Conservation (phyloP, 2,113 vertebrate species). For the Sterrhoptilus dennistouni region DNA sequence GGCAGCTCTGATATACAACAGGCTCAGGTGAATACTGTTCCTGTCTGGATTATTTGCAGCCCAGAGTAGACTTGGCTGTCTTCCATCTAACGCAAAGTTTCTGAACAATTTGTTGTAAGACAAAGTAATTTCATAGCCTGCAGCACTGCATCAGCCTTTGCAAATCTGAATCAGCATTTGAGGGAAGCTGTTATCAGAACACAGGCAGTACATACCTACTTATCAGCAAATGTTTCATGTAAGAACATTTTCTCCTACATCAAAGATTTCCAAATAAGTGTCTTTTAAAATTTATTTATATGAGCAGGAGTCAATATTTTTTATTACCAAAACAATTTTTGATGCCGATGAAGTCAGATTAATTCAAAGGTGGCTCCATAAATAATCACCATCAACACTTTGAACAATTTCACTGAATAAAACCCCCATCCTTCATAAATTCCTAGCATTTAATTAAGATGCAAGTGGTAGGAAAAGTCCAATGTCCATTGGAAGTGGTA, state of each 20-base stretch:
- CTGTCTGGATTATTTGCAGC: conserved; percentile 10
- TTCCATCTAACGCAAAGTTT: conserved; percentile 34
- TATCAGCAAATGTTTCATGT: neutral
- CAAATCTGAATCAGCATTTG: conserved; percentile 28
- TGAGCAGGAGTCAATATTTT: neutral
- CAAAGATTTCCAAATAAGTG: neutral
- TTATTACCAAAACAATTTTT: neutral
- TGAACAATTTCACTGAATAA: neutral
- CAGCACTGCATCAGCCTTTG: neutral
- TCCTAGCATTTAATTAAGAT: neutral
- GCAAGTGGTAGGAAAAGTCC: neutral
- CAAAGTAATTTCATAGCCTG: conserved; percentile 37
- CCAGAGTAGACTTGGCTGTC: neutral
- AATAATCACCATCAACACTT: neutral
- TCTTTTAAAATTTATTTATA: neutral
- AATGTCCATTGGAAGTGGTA: neutral
- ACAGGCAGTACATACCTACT: neutral
- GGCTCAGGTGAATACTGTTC: neutral
- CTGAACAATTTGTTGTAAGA: conserved; percentile 30
- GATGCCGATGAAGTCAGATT: neutral
- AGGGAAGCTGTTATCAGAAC: conserved; percentile 4
- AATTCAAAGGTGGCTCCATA: neutral
- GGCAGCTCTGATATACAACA: neutral
- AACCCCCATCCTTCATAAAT: neutral
- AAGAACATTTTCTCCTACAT: neutral